Evolutionary conservation across 2,797 vertebrate species (phyloP).

Genomic region (Acanthopagrus latus): DNA sequence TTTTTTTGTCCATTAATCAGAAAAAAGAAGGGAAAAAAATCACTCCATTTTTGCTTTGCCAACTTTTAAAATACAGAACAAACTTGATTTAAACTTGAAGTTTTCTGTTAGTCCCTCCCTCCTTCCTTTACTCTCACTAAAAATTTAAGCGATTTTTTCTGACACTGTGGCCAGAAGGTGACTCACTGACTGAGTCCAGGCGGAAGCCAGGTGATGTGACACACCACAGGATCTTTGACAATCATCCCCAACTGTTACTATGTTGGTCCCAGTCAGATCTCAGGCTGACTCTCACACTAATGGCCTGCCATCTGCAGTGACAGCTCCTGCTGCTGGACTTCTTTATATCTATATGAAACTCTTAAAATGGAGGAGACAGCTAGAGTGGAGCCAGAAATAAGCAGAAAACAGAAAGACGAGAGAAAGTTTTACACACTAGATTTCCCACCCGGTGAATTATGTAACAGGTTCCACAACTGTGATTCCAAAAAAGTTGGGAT

Average conservation of each 20-base stretch:
- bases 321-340: constrained; percentile 25
- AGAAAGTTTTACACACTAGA: background rate
- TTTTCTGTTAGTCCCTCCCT: background rate
- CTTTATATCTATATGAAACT: background rate
- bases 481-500: no score
- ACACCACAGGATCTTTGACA: constrained; percentile 9
- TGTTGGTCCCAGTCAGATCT: constrained; percentile 3
- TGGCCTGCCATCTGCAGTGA: constrained; percentile 12
- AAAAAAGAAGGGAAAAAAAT: background rate
- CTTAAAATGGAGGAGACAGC: background rate
- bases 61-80: background rate
- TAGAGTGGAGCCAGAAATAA: background rate
- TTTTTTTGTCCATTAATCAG: background rate
- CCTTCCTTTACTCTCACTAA: background rate
- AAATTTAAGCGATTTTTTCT: background rate
- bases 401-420: background rate
- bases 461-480: no score
- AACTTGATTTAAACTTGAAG: background rate
- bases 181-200: background rate
- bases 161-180: constrained; percentile 21
- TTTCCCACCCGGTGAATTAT: background rate
- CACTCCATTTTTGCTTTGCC: background rate
- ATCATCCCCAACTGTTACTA: constrained; percentile 26
- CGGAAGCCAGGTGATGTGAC: background rate
- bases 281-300: constrained; percentile 27